Conservation (phyloP, 2,797 vertebrate species). For the Tragelaphus eurycerus region DNA sequence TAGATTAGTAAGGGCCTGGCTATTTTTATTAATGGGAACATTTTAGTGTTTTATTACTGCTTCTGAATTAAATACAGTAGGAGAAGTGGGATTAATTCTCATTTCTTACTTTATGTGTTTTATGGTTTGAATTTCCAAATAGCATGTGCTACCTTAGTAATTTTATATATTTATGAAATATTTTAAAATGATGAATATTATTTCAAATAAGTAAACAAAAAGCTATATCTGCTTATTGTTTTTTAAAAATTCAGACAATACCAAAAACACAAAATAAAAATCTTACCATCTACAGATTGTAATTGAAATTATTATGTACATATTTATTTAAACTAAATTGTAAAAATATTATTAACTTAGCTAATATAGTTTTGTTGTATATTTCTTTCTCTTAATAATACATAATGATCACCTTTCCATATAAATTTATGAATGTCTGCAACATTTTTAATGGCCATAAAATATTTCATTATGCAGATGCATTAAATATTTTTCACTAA, state of each 20-base stretch:
- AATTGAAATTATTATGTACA: neutral
- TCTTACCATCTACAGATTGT: neutral
- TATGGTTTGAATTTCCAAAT: slow-evolving; percentile 33
- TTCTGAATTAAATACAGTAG: neutral
- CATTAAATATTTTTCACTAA: slow-evolving; percentile 22
- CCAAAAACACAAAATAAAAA: slow-evolving; percentile 20
- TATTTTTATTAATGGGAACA: slow-evolving; percentile 22
- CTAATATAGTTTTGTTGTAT: neutral
- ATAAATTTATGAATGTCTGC: neutral
- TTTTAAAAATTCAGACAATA: neutral
- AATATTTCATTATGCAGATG: neutral
- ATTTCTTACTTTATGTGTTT: neutral
- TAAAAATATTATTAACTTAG: neutral
- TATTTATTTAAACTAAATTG: neutral
- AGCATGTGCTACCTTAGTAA: neutral
- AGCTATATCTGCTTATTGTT: neutral
- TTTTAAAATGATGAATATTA: neutral
- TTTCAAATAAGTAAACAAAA: neutral
- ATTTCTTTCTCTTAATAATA: slow-evolving; percentile 9
- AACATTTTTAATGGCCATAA: neutral
- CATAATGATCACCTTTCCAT: neutral
- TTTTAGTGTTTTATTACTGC: neutral
- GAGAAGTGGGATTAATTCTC: neutral
- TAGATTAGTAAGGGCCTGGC: neutral
- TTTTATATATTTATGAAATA: slow-evolving; percentile 27